These are phyloP conservation scores for Rhagoletis pomonella DNA, from an alignment of 1,140 invertebrate species.

Conservation along the genomic window DNA sequence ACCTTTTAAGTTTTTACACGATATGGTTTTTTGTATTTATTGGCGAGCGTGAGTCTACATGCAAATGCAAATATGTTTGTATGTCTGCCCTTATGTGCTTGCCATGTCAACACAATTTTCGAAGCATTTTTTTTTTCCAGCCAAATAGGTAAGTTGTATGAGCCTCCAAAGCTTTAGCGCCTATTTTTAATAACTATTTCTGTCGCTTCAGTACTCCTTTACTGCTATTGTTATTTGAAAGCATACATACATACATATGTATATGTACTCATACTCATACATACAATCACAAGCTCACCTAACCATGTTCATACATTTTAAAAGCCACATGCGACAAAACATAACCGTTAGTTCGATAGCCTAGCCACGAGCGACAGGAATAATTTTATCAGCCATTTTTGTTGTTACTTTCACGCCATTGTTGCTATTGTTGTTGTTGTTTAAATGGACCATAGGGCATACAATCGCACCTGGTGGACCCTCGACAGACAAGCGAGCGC, in stretches of 20 bases:
- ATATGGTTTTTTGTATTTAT: constrained; percentile 35
- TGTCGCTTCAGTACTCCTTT: not conserved
- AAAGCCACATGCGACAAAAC: not conserved
- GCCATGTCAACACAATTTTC: not conserved
- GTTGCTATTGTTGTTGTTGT: not conserved
- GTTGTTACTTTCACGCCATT: not conserved
- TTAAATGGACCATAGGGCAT: constrained; percentile 37
- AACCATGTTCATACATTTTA: not conserved
- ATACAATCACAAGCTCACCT: not conserved
- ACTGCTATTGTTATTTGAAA: not conserved
- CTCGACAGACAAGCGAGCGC: not conserved
- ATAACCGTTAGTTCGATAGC: constrained; percentile 45
- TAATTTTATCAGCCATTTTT: constrained; percentile 28
- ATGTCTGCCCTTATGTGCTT: not conserved
- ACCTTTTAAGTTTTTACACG: constrained; percentile 43
- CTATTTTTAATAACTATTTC: not conserved
- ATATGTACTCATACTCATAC: not conserved
- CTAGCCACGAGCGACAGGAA: constrained; percentile 12
- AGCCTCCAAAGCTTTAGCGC: not conserved
- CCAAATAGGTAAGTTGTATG: not conserved
- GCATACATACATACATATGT: not conserved
- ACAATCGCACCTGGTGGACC: constrained; percentile 18
- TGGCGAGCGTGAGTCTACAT: not conserved
- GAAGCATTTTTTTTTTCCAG: not conserved
- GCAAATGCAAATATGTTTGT: not conserved